A percentile compares a stretch with the other conserved stretches of the same genome.
phyloP scores from a whole-genome alignment of 2,888 invertebrate species.

The Cremastinae sp. region DNA sequence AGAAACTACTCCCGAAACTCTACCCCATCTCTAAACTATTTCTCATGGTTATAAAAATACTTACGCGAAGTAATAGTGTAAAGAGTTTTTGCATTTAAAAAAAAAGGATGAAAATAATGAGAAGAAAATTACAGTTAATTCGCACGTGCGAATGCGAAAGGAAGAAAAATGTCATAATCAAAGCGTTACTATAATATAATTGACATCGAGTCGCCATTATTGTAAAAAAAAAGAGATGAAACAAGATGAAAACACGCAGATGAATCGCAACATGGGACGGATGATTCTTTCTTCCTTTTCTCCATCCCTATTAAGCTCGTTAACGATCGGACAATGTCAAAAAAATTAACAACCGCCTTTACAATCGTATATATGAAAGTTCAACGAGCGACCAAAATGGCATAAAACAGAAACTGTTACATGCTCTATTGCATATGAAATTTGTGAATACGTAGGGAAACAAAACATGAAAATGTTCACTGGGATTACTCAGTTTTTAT shows the following conservation, averaged over 20 bases:
- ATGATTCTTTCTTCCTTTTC: slow-evolving; percentile 50
- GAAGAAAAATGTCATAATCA: slow-evolving; percentile 50
- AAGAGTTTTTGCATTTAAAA: slow-evolving; percentile 41
- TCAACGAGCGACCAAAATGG: neutral
- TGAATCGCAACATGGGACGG: slow-evolving; percentile 16
- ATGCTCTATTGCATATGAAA: too few relatives aligned
- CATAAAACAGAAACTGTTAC: too few relatives aligned
- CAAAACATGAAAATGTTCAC: neutral
- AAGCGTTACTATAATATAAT: slow-evolving; percentile 39
- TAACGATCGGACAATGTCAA: slow-evolving; percentile 3
- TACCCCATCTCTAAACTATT: slow-evolving; percentile 53
- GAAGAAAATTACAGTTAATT: slow-evolving; percentile 7
- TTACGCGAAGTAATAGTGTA: slow-evolving; percentile 58
- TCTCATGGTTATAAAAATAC: slow-evolving; percentile 63
- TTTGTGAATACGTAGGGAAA: neutral
- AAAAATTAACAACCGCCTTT: neutral
- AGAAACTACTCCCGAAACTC: slow-evolving; percentile 13
- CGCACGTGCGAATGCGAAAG: slow-evolving; percentile 20
- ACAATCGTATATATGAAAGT: slow-evolving; percentile 2
- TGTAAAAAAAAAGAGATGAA: slow-evolving; percentile 12
- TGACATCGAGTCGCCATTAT: slow-evolving; percentile 31
- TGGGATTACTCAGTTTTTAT: neutral
- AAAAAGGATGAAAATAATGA: slow-evolving; percentile 4
- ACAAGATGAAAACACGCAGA: neutral
- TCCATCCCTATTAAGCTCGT: slow-evolving; percentile 43